Evolutionary conservation across 1,140 invertebrate genomes (phyloP), one percentile per base, ranked within the genome.

Genomic region (Orchesella cincta): DNA sequence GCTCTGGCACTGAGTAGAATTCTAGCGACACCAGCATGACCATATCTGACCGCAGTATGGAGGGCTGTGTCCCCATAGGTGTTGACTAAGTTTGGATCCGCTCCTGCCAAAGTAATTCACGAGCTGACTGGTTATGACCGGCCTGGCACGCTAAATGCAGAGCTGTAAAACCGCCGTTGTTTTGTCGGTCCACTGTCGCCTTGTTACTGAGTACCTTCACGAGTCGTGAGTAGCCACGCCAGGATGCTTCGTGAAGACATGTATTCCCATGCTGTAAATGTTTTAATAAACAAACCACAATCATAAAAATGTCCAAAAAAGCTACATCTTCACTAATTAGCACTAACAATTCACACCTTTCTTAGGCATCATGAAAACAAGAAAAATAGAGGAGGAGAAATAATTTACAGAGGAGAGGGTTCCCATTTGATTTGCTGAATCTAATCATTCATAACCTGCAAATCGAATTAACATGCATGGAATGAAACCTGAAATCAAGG

Each of bases 1-100:
- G 93, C 94, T 72, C 92, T 87, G 1, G 94, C 96, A 67, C 94
- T 97, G 76, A 98, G 93, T 14, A 98, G 89, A 78, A 98, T 98
- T 33, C 96, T 88, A 0, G 93, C 93, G 35, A 98, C 97, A 23
- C 98, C 97, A 0, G 96, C 97, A 86, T 98, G 96, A 0, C 97
- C 97, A 83, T 94, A 98, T 18, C 97, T 89, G 0, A 95, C 94
- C 8, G 95, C 93, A 2, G 80, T 82, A 73, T 81, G 80, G 26
- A 81, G 70, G 14, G 76, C 31, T 31, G 76, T 77, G 72, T 82
- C 77, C n/a, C 80, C 81, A 54, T 79, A 82, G 1, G 81, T 80
- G 73, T 82, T 82, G 51, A 74, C 74, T 34, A 82, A 54, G 51
- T 80, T 80, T 0, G 95, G 92, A 85, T 93, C 91, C 64, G 93